phyloP scores from a whole-genome alignment of 2,888 invertebrate genomes.

The Nasonia oneida region DNA sequence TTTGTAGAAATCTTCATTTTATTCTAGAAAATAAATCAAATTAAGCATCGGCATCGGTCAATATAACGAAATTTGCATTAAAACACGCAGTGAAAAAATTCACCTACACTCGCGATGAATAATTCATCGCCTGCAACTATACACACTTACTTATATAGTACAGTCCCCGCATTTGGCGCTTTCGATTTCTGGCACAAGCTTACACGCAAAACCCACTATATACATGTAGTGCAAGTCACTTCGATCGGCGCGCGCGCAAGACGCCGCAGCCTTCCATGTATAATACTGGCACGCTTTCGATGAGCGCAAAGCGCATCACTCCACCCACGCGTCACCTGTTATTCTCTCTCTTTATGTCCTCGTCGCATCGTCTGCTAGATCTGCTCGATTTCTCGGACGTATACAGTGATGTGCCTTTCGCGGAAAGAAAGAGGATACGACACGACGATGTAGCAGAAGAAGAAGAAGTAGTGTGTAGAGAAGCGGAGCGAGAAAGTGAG shows the following conservation, averaged over 20 bases:
- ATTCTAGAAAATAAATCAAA: neutral
- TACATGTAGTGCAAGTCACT: conserved; percentile 50
- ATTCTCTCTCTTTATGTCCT: too few species aligned
- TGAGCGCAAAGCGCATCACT: neutral
- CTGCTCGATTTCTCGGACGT: too few species aligned
- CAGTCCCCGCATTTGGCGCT: neutral
- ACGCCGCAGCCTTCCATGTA: neutral
- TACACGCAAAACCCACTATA: neutral
- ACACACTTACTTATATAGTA: neutral
- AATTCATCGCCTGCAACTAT: neutral
- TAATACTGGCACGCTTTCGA: too few species aligned
- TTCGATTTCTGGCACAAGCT: neutral
- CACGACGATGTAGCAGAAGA: neutral
- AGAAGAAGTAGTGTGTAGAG: neutral
- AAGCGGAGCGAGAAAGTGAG: neutral
- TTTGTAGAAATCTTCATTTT: neutral
- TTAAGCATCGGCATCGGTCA: neutral
- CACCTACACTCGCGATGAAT: too few species aligned
- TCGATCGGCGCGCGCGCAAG: conserved; percentile 39
- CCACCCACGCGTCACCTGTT: neutral
- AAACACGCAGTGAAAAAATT: too few species aligned
- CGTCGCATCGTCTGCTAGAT: too few species aligned
- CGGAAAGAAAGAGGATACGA: neutral
- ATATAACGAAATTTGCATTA: too few species aligned
- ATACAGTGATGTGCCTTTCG: neutral